These are phyloP conservation scores for Tetrao urogallus DNA, from an alignment of 2,113 vertebrate genomes.

Conservation along the genomic window DNA sequence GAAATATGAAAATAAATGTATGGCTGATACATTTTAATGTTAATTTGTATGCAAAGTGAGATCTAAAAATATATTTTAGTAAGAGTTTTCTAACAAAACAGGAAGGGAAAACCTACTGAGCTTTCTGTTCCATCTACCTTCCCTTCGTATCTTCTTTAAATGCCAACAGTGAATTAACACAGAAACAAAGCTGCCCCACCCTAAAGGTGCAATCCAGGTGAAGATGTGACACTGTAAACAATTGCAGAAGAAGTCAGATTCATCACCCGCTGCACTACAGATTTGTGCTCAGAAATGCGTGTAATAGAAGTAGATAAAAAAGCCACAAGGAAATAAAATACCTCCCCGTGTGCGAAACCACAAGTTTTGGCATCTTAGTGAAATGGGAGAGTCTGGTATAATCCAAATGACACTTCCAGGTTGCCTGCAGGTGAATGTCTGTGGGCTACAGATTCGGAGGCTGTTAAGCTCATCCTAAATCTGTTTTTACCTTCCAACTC, in stretches of 20 bases:
- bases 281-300: not conserved
- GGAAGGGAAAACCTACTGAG: not conserved
- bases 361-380: not conserved
- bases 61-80: not conserved
- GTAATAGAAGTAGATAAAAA: not conserved
- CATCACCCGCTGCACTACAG: not conserved
- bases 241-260: not conserved
- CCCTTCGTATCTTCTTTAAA: not conserved
- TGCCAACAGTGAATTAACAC: not conserved
- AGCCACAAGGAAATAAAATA: not conserved
- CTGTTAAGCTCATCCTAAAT: not conserved
- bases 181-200: rapidly evolving
- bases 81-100: not conserved
- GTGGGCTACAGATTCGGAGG: not conserved
- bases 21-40: not conserved
- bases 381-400: not conserved
- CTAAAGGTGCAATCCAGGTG: not conserved
- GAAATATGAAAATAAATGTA: not conserved
- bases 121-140: not conserved
- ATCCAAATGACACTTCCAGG: not conserved
- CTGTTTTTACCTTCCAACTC: not conserved
- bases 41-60: not conserved
- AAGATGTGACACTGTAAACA: not conserved
- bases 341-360: not conserved
- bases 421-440: not conserved